A percentile compares a stretch with the other conserved stretches of the same genome.
Evolutionary conservation across 2,113 vertebrate genomes (phyloP).

Genomic region (Craseonycteris thonglongyai): DNA sequence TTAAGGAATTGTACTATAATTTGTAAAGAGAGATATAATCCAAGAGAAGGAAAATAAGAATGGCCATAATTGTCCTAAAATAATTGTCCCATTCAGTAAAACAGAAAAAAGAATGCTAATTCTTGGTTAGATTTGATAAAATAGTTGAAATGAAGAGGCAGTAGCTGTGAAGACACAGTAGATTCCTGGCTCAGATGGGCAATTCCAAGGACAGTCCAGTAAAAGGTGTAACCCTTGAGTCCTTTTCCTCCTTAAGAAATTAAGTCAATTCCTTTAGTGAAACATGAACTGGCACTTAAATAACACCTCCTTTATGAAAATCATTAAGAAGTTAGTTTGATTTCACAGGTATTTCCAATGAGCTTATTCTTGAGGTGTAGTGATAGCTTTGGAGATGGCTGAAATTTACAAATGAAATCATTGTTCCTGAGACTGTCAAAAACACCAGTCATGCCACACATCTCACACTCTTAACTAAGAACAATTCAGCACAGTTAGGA

Average conservation of each 20-base stretch:
- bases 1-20: not conserved
- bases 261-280: not conserved
- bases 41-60: not conserved
- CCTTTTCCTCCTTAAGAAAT: not conserved
- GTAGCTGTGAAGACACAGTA: not conserved
- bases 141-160: not conserved
- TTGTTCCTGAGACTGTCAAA: conserved; percentile 51
- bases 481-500: conserved; percentile 74
- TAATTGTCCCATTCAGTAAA: not conserved
- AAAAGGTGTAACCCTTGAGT: not conserved
- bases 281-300: not conserved
- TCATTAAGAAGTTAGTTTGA: conserved; percentile 42
- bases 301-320: conserved; percentile 43
- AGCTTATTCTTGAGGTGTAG: conserved; percentile 16
- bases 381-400: conserved; percentile 61
- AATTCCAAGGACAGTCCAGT: not conserved
- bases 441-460: conserved; percentile 43
- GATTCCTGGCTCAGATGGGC: not conserved
- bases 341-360: conserved; percentile 59
- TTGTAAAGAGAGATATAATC: not conserved
- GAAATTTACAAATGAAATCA: conserved; percentile 48
- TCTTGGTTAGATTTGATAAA: not conserved
- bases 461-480: conserved; percentile 69
- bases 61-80: not conserved
- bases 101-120: not conserved